Conservation (phyloP, 2,888 invertebrate species). For the Stenchaetothrips biformis region DNA sequence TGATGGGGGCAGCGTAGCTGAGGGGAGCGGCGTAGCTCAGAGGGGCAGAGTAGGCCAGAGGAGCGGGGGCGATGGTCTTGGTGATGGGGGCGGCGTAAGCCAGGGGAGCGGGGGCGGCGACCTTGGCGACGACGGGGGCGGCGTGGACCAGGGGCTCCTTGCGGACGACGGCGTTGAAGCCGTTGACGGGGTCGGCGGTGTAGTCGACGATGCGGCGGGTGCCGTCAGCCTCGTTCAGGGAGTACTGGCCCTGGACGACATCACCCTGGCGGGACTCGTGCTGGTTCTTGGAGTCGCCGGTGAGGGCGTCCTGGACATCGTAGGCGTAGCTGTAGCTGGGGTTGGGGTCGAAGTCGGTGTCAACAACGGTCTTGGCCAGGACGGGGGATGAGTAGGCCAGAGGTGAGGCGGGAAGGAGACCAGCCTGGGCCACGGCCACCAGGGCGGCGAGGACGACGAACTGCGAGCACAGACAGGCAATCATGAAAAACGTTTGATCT, state of each 20-base stretch:
- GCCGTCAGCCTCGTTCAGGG: slow-evolving; percentile 59
- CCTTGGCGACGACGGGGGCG: slow-evolving; percentile 1
- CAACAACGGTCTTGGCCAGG: background rate
- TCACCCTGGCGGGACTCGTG: slow-evolving; percentile 36
- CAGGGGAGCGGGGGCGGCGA: slow-evolving; percentile 21
- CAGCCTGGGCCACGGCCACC: slow-evolving; percentile 8
- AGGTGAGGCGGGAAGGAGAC: background rate
- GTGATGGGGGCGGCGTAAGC: slow-evolving; percentile 35
- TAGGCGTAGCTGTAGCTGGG: slow-evolving; percentile 34
- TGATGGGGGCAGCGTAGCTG: slow-evolving; percentile 42
- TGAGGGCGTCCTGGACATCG: slow-evolving; percentile 32
- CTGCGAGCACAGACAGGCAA: background rate
- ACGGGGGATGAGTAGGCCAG: slow-evolving; percentile 6
- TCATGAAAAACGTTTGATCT: too few relatives aligned
- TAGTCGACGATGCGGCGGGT: slow-evolving; percentile 69
- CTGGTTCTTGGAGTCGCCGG: slow-evolving; percentile 35
- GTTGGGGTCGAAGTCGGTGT: slow-evolving; percentile 22
- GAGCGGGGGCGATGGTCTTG: slow-evolving; percentile 31
- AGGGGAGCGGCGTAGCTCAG: slow-evolving; percentile 42
- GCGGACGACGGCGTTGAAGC: slow-evolving; percentile 64
- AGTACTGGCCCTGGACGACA: slow-evolving; percentile 36
- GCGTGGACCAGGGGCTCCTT: slow-evolving; percentile 32
- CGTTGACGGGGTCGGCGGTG: slow-evolving; percentile 70
- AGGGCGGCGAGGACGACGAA: slow-evolving; percentile 3
- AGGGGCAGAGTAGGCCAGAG: slow-evolving; percentile 27